Base-by-base conservation (phyloP, 2,113 vertebrate genomes). In the Microcebus griseorufus region DNA sequence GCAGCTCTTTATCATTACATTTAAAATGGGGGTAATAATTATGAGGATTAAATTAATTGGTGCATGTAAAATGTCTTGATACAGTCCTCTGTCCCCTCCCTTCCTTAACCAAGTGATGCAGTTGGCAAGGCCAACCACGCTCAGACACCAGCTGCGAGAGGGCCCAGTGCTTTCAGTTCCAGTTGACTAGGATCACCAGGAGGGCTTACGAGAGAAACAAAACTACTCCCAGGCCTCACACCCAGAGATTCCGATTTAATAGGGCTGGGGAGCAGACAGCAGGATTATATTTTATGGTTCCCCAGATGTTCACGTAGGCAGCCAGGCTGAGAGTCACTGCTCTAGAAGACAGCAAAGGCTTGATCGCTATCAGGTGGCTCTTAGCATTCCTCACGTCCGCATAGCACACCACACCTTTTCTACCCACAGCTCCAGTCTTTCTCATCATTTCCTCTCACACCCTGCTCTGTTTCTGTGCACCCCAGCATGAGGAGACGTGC, bases 1-100 rank as follows among this genome's bases (percentile, higher is more conserved):
- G 62, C 0, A 37, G 42, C 16, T 79, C 23, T 94, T 90, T 70
- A 62, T 65, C 4, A 3, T 85, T 85, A 72, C 67, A 14, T 86
- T 89, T 86, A 83, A 92, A 60, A 9, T 32, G 55, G 8, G 27
- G 6, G 27, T 94, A 42, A 76, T 84, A 87, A 80, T 82, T 82
- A 39, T 23, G 14, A 86, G 25, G 29, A 60, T 96, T 67, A 94
- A 95, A 93, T 94, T 81, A 95, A 85, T 73, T 94, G 78, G n/a
- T 75, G 32, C 27, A 5, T 75, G 27, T 72, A 53, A 70, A 69
- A 55, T 37, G 32, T 83, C 20, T 78, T 79, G 42, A 51, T 42
- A 55, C 17, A 20, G 32, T 9, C 20, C 34, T 23, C 20, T 53
- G 2, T 55, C 62, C 42, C 60, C 42, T 91, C 16, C 2, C 34